Percentiles rank a stretch among this genome's conserved stretches.
These are phyloP conservation scores for Microcebus murinus DNA, from an alignment of 2,113 vertebrate species.

Conservation along the genomic window DNA sequence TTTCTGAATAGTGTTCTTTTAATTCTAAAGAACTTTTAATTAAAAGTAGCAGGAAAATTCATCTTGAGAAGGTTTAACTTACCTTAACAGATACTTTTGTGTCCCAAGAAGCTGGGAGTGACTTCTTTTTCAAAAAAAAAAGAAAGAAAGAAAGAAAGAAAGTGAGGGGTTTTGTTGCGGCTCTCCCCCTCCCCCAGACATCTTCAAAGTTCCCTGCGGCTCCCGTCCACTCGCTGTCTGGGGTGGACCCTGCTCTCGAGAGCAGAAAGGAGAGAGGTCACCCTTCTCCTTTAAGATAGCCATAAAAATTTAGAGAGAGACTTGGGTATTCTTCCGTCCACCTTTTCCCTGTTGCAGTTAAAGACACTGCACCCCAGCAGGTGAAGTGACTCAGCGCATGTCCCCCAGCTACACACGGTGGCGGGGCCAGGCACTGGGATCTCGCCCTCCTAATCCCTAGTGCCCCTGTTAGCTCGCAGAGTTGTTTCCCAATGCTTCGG, in stretches of 20 bases:
- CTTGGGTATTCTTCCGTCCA: background rate
- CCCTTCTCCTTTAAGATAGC: background rate
- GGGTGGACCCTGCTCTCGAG: background rate
- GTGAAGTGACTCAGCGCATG: accelerated
- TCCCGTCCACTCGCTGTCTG: background rate
- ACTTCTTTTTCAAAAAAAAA: slow-evolving; percentile 48
- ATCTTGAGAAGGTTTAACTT: slow-evolving; percentile 89
- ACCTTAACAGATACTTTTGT: slow-evolving; percentile 89
- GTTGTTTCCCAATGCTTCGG: background rate
- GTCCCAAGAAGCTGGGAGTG: slow-evolving; percentile 77
- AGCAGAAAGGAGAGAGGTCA: background rate
- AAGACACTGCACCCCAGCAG: background rate
- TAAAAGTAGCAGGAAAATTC: slow-evolving; percentile 90
- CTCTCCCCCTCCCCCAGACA: background rate
- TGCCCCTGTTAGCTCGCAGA: no score
- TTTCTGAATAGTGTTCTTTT: slow-evolving; percentile 91
- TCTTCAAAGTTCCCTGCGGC: background rate
- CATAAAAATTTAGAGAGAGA: background rate
- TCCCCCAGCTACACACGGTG: accelerated
- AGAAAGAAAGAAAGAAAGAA: background rate
- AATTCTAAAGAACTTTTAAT: slow-evolving; percentile 91
- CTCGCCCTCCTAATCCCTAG: background rate
- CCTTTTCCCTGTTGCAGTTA: background rate
- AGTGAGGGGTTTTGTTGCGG: slow-evolving; percentile 29
- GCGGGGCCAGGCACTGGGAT: background rate